Base-by-base conservation (phyloP, 2,113 vertebrate species). In the Accipiter cooperii region DNA sequence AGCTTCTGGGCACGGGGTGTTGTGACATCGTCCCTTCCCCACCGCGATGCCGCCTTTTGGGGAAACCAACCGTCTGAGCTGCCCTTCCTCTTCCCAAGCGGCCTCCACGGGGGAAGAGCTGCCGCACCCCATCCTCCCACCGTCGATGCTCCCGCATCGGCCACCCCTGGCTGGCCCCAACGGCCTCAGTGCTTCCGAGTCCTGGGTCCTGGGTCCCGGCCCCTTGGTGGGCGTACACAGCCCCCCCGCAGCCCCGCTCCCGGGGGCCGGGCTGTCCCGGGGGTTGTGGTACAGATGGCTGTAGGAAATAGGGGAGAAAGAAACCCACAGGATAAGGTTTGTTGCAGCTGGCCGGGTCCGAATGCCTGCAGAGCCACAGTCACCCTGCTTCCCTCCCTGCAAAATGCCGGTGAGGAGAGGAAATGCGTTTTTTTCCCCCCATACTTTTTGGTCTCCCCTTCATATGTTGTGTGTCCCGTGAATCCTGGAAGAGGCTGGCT, bases 341-440 rank as follows among this genome's bases (percentile, higher is more conserved):
- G 31, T 5, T 9, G 36, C 4, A 13, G 21, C 29, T 4, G 73
- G 63, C 31, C 4, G 10, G 16, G 8, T 26, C 44, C 2, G 1
- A 47, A 6, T 15, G 1, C 1, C 81, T 3, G 7, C 38, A 8
- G 12, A 10, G 40, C 47, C 40, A 6, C 31, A 0, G 68, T 4
- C 13, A 3, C 49, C 33, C 47, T 13, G 63, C 44, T 19, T n/a
- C 14, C 17, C 24, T 21, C 46, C 46, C 42, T 2, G 25, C 46
- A 1, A n/a, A 46, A 8, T 7, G 2, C 22, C 24, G 0, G 1
- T 4, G 42, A 24, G 1, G 42, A 24, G 1, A 8, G 22, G 28
- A 61, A 78, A 28, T 2, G 8, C 24, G 1, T 1, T 4, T 8
- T 15, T 14, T 3, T 10, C 2, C 64, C 64, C 5, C 12, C 17